Evolutionary conservation across 2,888 invertebrate genomes (phyloP).

Genomic region (Villa cingulata): DNA sequence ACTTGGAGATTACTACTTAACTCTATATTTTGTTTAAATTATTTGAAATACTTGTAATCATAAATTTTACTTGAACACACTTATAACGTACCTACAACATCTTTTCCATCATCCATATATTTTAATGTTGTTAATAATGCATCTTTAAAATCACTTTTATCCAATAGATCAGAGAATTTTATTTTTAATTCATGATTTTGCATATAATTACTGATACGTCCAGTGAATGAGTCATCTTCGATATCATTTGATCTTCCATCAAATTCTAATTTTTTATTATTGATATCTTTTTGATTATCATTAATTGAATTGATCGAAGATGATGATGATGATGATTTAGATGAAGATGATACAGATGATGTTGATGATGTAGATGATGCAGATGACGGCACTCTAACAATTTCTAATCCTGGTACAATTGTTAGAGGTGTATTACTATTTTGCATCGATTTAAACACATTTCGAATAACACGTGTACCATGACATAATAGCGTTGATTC

Average conservation of each 20-base stretch:
- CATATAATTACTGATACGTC: conserved; percentile 48
- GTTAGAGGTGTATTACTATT: conserved; percentile 25
- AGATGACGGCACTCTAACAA: conserved; percentile 27
- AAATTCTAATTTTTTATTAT: conserved; percentile 2
- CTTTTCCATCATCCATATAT: conserved; percentile 11
- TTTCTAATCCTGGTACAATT: conserved; percentile 30
- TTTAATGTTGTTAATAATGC: conserved; percentile 37
- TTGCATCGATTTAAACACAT: conserved; percentile 42
- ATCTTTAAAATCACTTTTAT: conserved; percentile 48
- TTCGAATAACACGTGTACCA: conserved; percentile 38
- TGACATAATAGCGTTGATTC: conserved; percentile 38
- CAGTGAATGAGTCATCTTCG: conserved; percentile 40
- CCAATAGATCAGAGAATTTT: conserved; percentile 53
- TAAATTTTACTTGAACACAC: too few species aligned
- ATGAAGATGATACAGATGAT: background rate
- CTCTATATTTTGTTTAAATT: too few species aligned
- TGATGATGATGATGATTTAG: background rate
- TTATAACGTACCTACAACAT: conserved; percentile 8
- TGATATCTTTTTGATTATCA: conserved; percentile 2
- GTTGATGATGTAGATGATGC: conserved; percentile 35
- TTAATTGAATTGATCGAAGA: background rate
- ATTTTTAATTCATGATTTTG: conserved; percentile 60
- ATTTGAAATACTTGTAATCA: too few species aligned
- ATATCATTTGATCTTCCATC: conserved; percentile 31
- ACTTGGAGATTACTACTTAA: too few species aligned